Percentiles rank a stretch among this genome's conserved stretches.
Conservation (phyloP, 2,113 vertebrate genomes). For the Cryptomyrus ogoouensis region DNA sequence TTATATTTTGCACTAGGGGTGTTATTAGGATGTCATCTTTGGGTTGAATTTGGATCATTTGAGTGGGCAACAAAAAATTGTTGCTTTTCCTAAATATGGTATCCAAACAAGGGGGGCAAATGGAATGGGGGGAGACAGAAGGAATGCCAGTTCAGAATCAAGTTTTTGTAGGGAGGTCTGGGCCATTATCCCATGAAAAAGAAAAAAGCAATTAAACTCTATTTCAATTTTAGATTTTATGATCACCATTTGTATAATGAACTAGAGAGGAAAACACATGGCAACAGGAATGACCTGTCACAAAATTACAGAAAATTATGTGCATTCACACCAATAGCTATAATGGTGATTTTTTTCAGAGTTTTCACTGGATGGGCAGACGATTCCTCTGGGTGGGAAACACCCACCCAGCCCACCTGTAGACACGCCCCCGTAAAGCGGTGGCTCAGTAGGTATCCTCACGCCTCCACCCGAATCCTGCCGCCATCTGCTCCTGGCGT, state of each 20-base stretch:
- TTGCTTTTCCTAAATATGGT: background rate
- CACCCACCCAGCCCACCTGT: background rate
- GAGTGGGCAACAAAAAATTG: background rate
- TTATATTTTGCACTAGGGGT: background rate
- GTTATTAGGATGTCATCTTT: background rate
- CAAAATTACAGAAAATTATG: background rate
- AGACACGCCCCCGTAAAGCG: background rate
- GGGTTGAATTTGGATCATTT: background rate
- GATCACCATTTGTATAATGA: background rate
- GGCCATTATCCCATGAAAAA: background rate
- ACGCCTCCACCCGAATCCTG: background rate
- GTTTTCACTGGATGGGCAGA: background rate
- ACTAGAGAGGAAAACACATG: background rate
- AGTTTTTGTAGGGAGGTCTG: background rate
- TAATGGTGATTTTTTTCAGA: background rate
- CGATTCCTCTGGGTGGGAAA: background rate
- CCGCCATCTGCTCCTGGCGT: background rate
- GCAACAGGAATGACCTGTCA: background rate
- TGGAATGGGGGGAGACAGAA: background rate
- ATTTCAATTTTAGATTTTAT: background rate
- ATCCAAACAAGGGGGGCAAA: background rate
- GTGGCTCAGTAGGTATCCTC: background rate
- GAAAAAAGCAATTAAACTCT: background rate
- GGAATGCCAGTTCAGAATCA: background rate
- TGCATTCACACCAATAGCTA: background rate